Conservation (phyloP, 2,888 invertebrate genomes). For the Hoplodrina ambigua region DNA sequence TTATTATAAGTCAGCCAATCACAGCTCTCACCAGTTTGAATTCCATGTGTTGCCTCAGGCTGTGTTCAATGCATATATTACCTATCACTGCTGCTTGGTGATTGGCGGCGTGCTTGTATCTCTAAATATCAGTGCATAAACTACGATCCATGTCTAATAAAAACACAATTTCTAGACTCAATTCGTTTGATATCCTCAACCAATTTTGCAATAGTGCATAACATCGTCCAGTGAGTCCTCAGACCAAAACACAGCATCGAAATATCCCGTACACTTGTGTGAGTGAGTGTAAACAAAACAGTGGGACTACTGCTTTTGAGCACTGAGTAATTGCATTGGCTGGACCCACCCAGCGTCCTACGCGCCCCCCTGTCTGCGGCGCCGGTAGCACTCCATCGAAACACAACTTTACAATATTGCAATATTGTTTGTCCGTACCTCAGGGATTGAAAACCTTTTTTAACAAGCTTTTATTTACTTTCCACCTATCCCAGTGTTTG, state of each 20-base stretch:
- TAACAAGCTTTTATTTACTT: too few species aligned
- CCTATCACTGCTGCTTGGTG: too few species aligned
- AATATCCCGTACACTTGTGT: constrained; percentile 11
- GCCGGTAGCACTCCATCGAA: constrained; percentile 23
- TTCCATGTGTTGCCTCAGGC: too few species aligned
- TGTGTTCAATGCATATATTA: background rate
- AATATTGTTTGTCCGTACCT: background rate
- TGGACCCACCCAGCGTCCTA: background rate
- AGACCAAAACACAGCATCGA: constrained; percentile 1
- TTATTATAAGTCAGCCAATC: too few species aligned
- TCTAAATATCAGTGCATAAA: background rate
- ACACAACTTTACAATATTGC: background rate
- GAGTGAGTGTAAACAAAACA: background rate
- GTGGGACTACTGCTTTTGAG: background rate
- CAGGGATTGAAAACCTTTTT: constrained; percentile 5
- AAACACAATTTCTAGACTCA: background rate
- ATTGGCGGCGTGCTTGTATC: background rate
- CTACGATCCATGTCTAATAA: background rate
- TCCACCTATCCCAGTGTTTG: too few species aligned
- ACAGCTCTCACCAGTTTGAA: too few species aligned
- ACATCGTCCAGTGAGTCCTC: background rate
- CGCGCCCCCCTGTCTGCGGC: constrained; percentile 17
- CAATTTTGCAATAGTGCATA: constrained; percentile 14
- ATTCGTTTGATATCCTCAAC: background rate
- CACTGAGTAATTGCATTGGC: constrained; percentile 33